Base-by-base conservation (phyloP, 1,140 invertebrate genomes). In the Musca domestica region DNA sequence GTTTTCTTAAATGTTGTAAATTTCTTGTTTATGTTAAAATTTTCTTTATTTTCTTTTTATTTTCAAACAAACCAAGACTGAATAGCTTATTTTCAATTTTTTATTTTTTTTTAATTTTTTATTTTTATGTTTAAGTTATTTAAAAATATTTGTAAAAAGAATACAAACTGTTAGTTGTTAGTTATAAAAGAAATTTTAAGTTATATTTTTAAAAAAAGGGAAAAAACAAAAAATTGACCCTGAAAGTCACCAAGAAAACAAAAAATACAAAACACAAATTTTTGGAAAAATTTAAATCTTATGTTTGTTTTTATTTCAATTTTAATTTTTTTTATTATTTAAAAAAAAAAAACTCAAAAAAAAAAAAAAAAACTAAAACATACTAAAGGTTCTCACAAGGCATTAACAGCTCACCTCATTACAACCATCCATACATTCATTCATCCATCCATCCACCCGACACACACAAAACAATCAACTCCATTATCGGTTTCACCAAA, bases 271-370 rank as follows among this genome's bases (percentile, higher is more conserved):
- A 41, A 58, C 25, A 58, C 25, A 30, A 27, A 58, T 58, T 27
- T 5, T 58, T 58, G 19, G 3, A 27, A 56, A 58, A 58, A 30
- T 1, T 58, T 25, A 58, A 58, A 30, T 7, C 14, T 17, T 15
- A 30, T 58, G 25, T 58, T 23, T 25, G 54, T 58, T 58, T 58
- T 58, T 30, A 58, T 27, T 58, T 52, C n/a, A n/a, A n/a, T n/a
- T 22, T 23, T 20, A 6, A 23, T 6, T 20, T 52, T 10, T 22
- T 52, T 22, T 52, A 22, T 20, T 3, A 49, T 49, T 49, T 49
- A 6, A 19, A 3, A 14, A 48, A 41, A 7, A 41, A 41, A 19
- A 5, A 41, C 10, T 10, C 34, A 41, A 41, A 41, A 41, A 5
- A 2, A 41, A 41, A 41, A 41, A 41, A 41, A 30, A 30, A 30